Conservation (phyloP, 23 tunicate species). For the Pegea sp. region DNA sequence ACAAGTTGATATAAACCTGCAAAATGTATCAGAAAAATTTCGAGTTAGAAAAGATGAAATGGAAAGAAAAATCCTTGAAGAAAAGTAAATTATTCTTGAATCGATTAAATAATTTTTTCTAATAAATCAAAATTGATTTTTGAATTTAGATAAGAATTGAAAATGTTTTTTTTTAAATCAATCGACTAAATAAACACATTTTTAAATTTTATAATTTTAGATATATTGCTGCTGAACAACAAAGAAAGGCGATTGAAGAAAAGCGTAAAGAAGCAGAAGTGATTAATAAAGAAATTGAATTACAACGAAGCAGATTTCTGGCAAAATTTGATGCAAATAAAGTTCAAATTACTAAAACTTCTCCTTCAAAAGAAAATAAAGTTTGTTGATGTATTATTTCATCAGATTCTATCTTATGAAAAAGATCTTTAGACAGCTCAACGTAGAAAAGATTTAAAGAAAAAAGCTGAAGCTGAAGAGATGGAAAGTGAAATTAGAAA, state of each 20-base stretch:
- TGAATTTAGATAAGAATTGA: too few species aligned
- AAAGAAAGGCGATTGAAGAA: too few species aligned
- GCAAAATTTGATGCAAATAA: conserved; percentile 74
- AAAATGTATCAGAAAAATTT: conserved; percentile 31
- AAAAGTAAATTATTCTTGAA: too few species aligned
- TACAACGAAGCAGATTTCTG: conserved; percentile 53
- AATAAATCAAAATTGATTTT: too few species aligned
- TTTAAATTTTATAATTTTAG: too few species aligned
- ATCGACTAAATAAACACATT: too few species aligned
- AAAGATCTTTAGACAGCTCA: conserved; percentile 18
- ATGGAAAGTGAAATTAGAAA: conserved; percentile 12
- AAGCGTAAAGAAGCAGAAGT: too few species aligned
- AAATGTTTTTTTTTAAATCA: too few species aligned
- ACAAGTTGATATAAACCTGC: conserved; percentile 45
- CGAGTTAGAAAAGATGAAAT: conserved; percentile 18
- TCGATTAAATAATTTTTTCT: too few species aligned
- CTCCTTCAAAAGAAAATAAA: conserved; percentile 23
- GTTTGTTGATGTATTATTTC: neutral
- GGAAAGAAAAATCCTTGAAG: conserved; percentile 26
- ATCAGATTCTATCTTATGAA: neutral
- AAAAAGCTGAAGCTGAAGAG: conserved; percentile 31
- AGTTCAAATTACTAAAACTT: conserved; percentile 84
- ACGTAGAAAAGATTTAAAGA: conserved; percentile 14
- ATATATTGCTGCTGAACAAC: too few species aligned
- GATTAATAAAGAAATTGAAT: too few species aligned